Percentiles rank a stretch among this genome's conserved stretches.
Evolutionary conservation across 2,797 vertebrate species (phyloP).

Genomic region (Tapirus indicus): DNA sequence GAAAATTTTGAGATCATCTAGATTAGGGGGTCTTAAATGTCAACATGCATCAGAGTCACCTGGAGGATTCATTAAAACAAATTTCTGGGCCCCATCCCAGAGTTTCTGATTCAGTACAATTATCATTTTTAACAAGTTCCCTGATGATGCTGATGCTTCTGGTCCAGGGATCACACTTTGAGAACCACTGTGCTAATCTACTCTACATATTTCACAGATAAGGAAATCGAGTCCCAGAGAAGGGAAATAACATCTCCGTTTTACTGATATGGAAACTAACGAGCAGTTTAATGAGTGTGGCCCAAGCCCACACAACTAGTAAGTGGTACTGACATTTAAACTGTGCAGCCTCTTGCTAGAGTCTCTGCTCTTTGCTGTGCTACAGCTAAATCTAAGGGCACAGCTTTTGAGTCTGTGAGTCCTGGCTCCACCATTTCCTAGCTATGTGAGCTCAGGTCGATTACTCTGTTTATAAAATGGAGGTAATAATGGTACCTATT

Average conservation of each 20-base stretch:
- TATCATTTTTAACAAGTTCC: conserved; percentile 26
- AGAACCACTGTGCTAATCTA: conserved; percentile 3
- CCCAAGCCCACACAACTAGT: neutral
- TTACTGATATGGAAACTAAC: conserved; percentile 36
- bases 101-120: neutral
- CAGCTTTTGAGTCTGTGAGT: neutral
- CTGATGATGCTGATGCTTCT: neutral
- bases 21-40: conserved; percentile 10
- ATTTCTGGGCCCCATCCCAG: neutral
- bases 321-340: conserved; percentile 40
- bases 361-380: neutral
- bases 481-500: neutral
- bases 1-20: conserved; percentile 2
- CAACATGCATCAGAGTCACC: neutral
- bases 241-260: conserved; percentile 2
- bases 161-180: neutral
- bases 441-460: neutral
- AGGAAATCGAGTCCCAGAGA: neutral
- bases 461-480: conserved; percentile 13
- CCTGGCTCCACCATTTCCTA: neutral
- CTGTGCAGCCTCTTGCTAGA: neutral
- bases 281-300: neutral
- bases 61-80: conserved; percentile 19
- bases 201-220: conserved; percentile 4
- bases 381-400: neutral